Evolutionary conservation across 2,797 vertebrate genomes (phyloP), one percentile per base, ranked within the genome.

Genomic region (Sebastes hubbsi): DNA sequence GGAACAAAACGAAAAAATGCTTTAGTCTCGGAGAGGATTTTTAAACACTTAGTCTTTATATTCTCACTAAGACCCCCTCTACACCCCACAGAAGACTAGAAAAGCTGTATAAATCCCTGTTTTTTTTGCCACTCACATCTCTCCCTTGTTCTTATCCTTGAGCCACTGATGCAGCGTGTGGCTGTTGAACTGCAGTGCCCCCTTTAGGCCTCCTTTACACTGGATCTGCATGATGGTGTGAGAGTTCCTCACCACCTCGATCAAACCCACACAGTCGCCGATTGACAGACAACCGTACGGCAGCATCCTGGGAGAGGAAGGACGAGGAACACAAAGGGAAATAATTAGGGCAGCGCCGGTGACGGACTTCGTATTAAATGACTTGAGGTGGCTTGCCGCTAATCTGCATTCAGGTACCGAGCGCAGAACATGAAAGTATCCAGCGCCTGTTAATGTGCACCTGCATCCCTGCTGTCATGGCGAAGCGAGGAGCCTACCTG

Each of bases 221-320:
- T 97, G 96, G 90, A 97, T 97, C 92, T 97, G 96, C 96, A 97
- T 97, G 93, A 97, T 97, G 72, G 96, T 97, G 92, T 97, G 95
- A 13, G 96, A 97, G 90, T 95, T 97, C 87, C 95, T 96, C 82
- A 97, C 96, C 74, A 97, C 96, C 87, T 97, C 96, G 1, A 97
- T 97, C 84, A 97, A 91, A 11, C 96, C 96, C 85, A 97, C 96
- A 1, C 96, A 97, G 92, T 97, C 96, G 0, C 96, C 96, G 11
- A 97, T 97, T 29, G 96, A 97, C 89, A 97, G 90, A 76, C 96
- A 97, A 49, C 96, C 96, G 1, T 97, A 97, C 2, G 96, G 96
- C 65, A 97, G 95, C 96, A 97, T 97, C 89, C 96, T 97, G 84
- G 24, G 36, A 69, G 38, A 73, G 49, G 63, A 62, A 34, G 61